Evolutionary conservation across 2,888 invertebrate genomes (phyloP).

Genomic region (Stenoptilia bipunctidactyla): DNA sequence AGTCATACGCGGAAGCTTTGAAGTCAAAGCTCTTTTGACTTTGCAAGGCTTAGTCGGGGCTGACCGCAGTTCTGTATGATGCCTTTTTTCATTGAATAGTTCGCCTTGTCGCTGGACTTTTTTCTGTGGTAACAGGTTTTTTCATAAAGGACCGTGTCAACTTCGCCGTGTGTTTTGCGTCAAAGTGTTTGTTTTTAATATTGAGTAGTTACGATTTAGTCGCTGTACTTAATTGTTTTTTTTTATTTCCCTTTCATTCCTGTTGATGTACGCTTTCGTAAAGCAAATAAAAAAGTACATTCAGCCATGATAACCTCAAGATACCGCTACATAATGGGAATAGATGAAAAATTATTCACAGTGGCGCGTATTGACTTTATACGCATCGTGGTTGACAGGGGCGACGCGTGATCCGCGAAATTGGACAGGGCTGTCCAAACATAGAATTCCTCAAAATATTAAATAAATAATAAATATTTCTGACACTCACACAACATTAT

Average conservation of each 20-base stretch:
- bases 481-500: too few species aligned
- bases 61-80: slow-evolving; percentile 56
- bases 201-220: too few species aligned
- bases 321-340: slow-evolving; percentile 34
- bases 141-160: too few species aligned
- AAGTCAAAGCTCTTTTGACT: slow-evolving; percentile 66
- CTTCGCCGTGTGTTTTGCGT: neutral
- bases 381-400: slow-evolving; percentile 37
- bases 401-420: slow-evolving; percentile 41
- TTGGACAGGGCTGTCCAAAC: slow-evolving; percentile 30
- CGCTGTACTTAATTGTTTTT: too few species aligned
- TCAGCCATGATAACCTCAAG: too few species aligned
- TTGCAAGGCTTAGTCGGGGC: slow-evolving; percentile 38
- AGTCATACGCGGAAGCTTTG: slow-evolving; percentile 58
- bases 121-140: too few species aligned
- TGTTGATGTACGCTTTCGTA: too few species aligned
- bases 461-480: too few species aligned
- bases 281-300: too few species aligned
- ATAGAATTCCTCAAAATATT: too few species aligned
- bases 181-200: too few species aligned
- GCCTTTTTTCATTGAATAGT: slow-evolving; percentile 45
- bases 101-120: neutral
- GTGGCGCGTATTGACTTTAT: slow-evolving; percentile 52
- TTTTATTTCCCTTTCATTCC: too few species aligned
- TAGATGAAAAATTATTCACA: slow-evolving; percentile 63